phyloP scores from a whole-genome alignment of 2,888 invertebrate species.

The Chalcosyrphus nemorum region DNA sequence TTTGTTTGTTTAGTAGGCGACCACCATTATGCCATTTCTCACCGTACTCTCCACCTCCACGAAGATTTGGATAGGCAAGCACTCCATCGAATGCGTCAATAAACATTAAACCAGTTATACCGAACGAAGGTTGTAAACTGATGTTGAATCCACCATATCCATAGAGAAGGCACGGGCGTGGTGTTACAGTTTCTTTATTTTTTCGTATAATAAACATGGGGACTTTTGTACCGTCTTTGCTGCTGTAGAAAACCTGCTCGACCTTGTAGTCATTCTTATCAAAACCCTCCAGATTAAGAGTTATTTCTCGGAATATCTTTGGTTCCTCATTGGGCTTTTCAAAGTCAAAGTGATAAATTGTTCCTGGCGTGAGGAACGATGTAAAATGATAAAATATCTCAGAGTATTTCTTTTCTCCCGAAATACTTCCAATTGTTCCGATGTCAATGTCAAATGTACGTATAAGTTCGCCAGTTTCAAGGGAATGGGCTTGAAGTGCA shows the following conservation, averaged over 20 bases:
- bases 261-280: constrained; percentile 90
- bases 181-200: constrained; percentile 83
- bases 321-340: constrained; percentile 85
- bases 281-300: constrained; percentile 90
- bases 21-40: constrained; percentile 98
- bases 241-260: constrained; percentile 94
- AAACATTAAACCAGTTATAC: constrained; percentile 92
- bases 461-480: constrained; percentile 88
- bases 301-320: constrained; percentile 90
- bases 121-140: constrained; percentile 94
- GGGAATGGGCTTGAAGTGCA: constrained; percentile 90
- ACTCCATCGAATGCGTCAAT: constrained; percentile 95
- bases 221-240: constrained; percentile 96
- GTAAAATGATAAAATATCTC: constrained; percentile 97
- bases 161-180: constrained; percentile 91
- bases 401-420: constrained; percentile 91
- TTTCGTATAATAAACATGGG: constrained; percentile 97
- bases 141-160: constrained; percentile 99
- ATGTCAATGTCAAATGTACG: constrained; percentile 91
- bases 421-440: constrained; percentile 92
- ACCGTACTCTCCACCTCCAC: constrained; percentile 99
- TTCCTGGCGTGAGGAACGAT: constrained; percentile 94
- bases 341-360: constrained; percentile 93
- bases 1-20: constrained; percentile 95
- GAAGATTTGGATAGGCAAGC: constrained; percentile 95